These are phyloP conservation scores for Bos indicus DNA, from an alignment of 2,113 vertebrate genomes.

Conservation along the genomic window DNA sequence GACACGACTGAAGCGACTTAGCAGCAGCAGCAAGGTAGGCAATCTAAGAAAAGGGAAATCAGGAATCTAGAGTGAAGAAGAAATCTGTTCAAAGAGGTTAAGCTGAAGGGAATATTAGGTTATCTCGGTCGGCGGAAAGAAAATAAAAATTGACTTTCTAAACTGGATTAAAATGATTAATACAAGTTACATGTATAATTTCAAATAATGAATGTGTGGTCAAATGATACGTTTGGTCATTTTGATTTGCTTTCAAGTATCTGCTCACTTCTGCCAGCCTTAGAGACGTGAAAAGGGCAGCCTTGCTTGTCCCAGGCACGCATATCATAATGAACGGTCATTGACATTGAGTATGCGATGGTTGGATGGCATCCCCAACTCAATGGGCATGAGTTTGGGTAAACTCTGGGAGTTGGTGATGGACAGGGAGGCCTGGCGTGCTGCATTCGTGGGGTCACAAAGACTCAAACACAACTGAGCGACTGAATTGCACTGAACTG, in stretches of 20 bases:
- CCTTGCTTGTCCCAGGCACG: not conserved
- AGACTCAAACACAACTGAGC: rapidly evolving
- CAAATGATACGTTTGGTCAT: not conserved
- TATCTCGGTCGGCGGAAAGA: not conserved
- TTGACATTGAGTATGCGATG: not conserved
- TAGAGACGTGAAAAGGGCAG: not conserved
- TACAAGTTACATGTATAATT: not conserved
- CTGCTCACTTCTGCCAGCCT: not conserved
- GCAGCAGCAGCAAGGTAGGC: not conserved
- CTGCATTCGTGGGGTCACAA: not conserved
- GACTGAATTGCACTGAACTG: not conserved
- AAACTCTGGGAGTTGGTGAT: not conserved
- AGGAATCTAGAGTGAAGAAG: not conserved
- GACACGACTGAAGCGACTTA: too few species aligned
- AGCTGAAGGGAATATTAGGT: not conserved
- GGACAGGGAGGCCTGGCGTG: not conserved
- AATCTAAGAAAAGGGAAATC: not conserved
- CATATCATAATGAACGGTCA: not conserved
- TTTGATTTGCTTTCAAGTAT: not conserved
- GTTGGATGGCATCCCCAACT: not conserved
- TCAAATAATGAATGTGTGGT: not conserved
- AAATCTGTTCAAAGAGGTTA: not conserved
- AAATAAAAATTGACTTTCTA: not conserved
- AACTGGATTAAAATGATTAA: not conserved
- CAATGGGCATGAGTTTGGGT: not conserved